phyloP scores from a whole-genome alignment of 2,888 invertebrate genomes.

The Himalopsyche anomala region DNA sequence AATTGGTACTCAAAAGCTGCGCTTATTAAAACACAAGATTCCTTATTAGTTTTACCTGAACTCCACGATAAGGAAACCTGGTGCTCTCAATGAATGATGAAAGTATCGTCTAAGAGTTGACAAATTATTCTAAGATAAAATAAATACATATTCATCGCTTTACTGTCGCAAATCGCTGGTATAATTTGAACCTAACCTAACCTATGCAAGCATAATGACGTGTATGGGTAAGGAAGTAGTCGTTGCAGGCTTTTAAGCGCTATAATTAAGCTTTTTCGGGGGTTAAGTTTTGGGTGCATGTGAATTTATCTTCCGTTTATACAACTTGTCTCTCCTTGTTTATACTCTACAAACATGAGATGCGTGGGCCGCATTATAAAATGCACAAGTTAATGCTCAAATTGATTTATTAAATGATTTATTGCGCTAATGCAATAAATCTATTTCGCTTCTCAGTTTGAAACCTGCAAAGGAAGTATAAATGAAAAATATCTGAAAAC shows the following conservation, averaged over 20 bases:
- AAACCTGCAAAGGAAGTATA: no score
- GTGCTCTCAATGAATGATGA: no score
- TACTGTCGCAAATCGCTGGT: not conserved
- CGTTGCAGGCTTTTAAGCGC: constrained; percentile 49
- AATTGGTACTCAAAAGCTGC: no score
- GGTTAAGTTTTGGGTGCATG: constrained; percentile 64
- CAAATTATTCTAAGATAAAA: not conserved
- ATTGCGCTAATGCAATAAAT: no score
- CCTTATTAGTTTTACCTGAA: no score
- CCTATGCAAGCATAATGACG: not conserved
- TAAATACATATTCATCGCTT: not conserved
- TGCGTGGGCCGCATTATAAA: constrained; percentile 45
- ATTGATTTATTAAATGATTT: no score
- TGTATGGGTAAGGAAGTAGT: not conserved
- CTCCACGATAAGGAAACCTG: no score
- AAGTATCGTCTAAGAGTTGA: no score
- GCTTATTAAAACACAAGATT: no score
- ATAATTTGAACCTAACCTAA: not conserved
- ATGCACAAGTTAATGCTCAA: no score
- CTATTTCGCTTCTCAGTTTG: no score
- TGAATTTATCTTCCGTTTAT: constrained; percentile 63
- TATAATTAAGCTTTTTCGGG: constrained; percentile 64
- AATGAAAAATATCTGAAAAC: no score
- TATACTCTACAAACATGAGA: constrained; percentile 59
- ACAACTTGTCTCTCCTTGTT: constrained; percentile 62